Evolutionary conservation across 2,113 vertebrate species (phyloP), one percentile per base, ranked within the genome.

Genomic region (Dipodomys spectabilis): DNA sequence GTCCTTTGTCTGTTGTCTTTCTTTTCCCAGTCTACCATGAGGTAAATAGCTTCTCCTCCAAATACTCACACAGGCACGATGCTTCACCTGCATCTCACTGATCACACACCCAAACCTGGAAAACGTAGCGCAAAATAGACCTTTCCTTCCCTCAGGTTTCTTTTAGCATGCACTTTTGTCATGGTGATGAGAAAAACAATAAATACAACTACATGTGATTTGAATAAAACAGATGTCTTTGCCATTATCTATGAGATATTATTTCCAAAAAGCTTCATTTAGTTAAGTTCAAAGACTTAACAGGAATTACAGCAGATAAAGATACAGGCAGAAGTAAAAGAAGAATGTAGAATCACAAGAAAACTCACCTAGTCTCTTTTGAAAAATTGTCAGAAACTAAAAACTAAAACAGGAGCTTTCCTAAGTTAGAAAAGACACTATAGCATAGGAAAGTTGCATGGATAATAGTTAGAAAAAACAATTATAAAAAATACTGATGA

Each of bases 351-450:
- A 72, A 4, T 81, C n/a, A 73, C 10, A 83, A 81, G 6, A 86
- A 80, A 94, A 90, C 60, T 65, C 5, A 92, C 11, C 49, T 53
- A 53, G 49, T 53, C 12, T 8, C 49, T 53, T 53, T 53, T 53
- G 12, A 53, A 53, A 53, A 10, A 53, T 53, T 9, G 49, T 53
- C 49, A 53, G 49, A 53, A 53, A 10, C 49, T 12, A 53, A 53
- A 10, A 53, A 53, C 49, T 53, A 12, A 53, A 53, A 53, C 49
- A 10, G 68, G 2, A 7, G 7, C 0, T 82, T 80, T 69, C 23
- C 13, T 60, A 94, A 19, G 64, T 72, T 91, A 72, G 86, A 86
- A 77, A 39, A 39, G 35, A 39, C 35, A 39, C 35, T 88, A 86
- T 30, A 85, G 69, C 68, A 89, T 45, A 27, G 22, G 1, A 82